Conservation (phyloP, 2,888 invertebrate genomes). For the Melangyna quadrimaculata region DNA sequence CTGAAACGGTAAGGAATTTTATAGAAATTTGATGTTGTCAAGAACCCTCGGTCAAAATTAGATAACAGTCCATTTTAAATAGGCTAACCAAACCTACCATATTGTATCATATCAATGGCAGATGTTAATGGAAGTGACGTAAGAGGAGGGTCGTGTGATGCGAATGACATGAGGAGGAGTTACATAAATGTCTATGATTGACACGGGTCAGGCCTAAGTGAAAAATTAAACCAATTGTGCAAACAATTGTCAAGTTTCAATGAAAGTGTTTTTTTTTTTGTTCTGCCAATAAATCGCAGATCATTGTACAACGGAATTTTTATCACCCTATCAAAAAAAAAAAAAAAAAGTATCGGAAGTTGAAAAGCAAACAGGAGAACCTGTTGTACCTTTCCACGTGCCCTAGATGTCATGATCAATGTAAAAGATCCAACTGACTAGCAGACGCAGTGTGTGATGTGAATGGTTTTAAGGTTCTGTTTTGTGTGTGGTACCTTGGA, state of each 20-base stretch:
- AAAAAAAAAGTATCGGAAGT: too few species aligned
- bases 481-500: neutral
- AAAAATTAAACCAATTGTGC: neutral
- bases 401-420: too few species aligned
- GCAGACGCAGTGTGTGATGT: too few species aligned
- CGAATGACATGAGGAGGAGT: neutral
- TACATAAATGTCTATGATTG: conserved; percentile 15
- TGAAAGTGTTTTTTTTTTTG: too few species aligned
- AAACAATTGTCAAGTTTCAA: neutral
- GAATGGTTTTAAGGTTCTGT: too few species aligned
- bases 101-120: neutral
- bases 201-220: neutral
- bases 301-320: too few species aligned
- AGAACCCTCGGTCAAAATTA: neutral
- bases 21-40: neutral
- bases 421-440: too few species aligned
- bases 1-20: neutral
- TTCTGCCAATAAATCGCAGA: too few species aligned
- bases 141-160: neutral
- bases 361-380: neutral
- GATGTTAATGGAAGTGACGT: neutral
- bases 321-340: neutral
- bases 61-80: neutral
- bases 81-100: too few species aligned
- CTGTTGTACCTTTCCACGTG: neutral